A percentile compares a stretch with the other conserved stretches of the same genome.
Evolutionary conservation across 2,113 vertebrate genomes (phyloP).

Genomic region (Stigmatopora nigra): DNA sequence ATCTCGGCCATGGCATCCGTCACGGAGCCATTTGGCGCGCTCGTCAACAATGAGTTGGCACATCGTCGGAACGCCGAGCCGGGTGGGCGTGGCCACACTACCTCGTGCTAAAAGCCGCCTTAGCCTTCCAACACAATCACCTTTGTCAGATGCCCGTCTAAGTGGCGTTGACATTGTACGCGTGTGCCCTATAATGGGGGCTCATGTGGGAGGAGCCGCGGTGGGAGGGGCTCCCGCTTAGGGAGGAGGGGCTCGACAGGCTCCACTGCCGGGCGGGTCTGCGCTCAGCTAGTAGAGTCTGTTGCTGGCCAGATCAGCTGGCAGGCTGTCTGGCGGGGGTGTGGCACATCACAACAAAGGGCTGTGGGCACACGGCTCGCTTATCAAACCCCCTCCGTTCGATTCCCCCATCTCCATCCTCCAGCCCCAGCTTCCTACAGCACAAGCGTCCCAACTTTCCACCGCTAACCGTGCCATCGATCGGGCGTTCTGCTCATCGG

Average conservation of each 20-base stretch:
- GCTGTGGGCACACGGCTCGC: conserved; percentile 65
- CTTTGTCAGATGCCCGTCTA: background rate
- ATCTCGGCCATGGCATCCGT: background rate
- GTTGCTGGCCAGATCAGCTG: conserved; percentile 84
- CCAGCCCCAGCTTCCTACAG: background rate
- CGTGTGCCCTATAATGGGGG: background rate
- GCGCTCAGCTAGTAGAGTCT: conserved; percentile 77
- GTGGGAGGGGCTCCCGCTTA: conserved; percentile 33
- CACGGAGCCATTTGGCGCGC: background rate
- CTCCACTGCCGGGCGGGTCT: conserved; percentile 44
- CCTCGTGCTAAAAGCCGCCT: background rate
- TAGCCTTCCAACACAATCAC: conserved; percentile 1
- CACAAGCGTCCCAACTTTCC: no score
- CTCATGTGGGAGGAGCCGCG: conserved; percentile 1
- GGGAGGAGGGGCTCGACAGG: conserved; percentile 41
- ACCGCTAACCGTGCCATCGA: no score
- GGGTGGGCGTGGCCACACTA: no score
- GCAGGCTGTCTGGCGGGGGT: conserved; percentile 74
- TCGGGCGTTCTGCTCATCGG: no score
- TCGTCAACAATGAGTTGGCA: background rate
- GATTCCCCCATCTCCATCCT: conserved; percentile 31
- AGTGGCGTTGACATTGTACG: background rate
- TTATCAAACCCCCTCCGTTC: conserved; percentile 57
- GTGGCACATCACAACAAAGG: conserved; percentile 79
- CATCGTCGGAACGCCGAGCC: background rate